A percentile compares a stretch with the other conserved stretches of the same genome.
phyloP scores from a whole-genome alignment of 2,797 vertebrate genomes.

The Darevskia nairensis region DNA sequence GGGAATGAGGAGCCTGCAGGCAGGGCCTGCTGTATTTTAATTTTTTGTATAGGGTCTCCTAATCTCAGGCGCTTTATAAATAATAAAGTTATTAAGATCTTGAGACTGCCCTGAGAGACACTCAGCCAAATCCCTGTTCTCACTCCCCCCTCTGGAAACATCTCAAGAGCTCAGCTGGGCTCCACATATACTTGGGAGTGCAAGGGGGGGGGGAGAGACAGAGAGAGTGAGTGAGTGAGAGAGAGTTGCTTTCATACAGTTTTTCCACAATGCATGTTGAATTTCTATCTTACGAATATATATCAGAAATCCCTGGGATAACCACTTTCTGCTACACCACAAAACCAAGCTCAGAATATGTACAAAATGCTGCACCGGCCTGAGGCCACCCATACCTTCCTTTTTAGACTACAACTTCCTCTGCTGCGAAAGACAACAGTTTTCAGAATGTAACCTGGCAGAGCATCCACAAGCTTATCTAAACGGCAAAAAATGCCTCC shows the following conservation, averaged over 20 bases:
- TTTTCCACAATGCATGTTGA: neutral
- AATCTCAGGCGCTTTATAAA: too few relatives aligned
- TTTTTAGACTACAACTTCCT: neutral
- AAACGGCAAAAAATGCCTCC: constrained; percentile 10
- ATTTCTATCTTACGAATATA: neutral
- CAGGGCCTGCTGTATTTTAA: too few relatives aligned
- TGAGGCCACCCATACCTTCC: too few relatives aligned
- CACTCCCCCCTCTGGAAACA: neutral
- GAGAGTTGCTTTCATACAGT: neutral
- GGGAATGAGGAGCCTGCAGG: too few relatives aligned
- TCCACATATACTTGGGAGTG: neutral
- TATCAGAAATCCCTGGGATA: neutral
- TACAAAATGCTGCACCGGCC: too few relatives aligned
- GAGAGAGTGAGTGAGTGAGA: too few relatives aligned
- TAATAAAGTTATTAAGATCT: too few relatives aligned
- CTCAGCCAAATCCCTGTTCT: neutral
- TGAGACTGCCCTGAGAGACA: neutral
- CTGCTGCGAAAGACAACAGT: neutral
- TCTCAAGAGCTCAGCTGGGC: neutral
- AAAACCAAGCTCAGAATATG: neutral
- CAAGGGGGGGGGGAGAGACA: neutral
- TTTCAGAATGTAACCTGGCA: neutral
- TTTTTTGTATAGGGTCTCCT: too few relatives aligned
- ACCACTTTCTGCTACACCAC: neutral
- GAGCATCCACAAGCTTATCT: neutral